A percentile compares a stretch with the other conserved stretches of the same genome.
phyloP scores from a whole-genome alignment of 2,797 vertebrate species.

The Trematomus bernacchii region DNA sequence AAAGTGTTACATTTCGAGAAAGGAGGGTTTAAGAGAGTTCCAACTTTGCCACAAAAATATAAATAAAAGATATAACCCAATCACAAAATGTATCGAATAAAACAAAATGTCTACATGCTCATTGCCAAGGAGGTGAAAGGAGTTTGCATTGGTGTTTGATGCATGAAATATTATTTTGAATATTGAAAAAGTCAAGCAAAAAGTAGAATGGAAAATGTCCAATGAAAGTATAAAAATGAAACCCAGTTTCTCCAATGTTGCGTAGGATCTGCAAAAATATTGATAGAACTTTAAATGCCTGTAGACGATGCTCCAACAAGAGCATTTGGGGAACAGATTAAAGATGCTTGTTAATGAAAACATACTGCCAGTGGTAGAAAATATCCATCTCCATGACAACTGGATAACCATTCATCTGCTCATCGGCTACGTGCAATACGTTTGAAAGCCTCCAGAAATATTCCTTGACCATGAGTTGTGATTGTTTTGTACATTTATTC shows the following conservation, averaged over 20 bases:
- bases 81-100: background rate
- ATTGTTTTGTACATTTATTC: background rate
- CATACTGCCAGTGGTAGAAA: background rate
- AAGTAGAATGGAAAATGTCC: no score
- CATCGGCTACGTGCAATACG: background rate
- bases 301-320: constrained; percentile 4
- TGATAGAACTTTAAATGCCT: background rate
- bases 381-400: constrained; percentile 3
- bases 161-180: no score
- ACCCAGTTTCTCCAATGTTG: no score
- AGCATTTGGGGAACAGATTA: background rate
- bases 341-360: background rate
- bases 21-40: background rate
- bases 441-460: background rate
- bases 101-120: background rate
- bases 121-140: no score
- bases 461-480: background rate
- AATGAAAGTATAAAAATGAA: no score
- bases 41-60: background rate
- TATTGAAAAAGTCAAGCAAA: no score
- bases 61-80: background rate
- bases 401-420: background rate
- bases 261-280: no score
- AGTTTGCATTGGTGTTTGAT: no score
- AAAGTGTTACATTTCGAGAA: background rate